phyloP scores from a whole-genome alignment of 2,888 invertebrate genomes.

The Orgyia antiqua region DNA sequence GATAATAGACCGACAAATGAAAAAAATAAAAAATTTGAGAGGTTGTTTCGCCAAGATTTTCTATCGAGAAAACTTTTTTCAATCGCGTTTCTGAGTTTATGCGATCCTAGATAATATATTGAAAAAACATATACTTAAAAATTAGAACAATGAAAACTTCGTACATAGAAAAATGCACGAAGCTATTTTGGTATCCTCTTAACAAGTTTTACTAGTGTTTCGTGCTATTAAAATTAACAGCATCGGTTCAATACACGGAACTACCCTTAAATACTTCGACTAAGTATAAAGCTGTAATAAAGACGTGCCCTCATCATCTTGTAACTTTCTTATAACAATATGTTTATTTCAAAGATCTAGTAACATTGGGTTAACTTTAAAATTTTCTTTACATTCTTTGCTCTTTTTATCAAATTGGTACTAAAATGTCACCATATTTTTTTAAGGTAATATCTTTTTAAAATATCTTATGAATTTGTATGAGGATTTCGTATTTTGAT shows the following conservation, averaged over 20 bases:
- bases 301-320: constrained; percentile 35
- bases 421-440: constrained; percentile 28
- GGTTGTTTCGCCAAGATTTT: no score
- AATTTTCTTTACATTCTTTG: constrained; percentile 17
- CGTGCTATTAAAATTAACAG: constrained; percentile 26
- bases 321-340: constrained; percentile 14
- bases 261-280: constrained; percentile 27
- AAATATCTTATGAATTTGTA: constrained; percentile 23
- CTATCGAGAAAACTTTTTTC: no score
- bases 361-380: constrained; percentile 9
- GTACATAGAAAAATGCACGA: no score
- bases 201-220: constrained; percentile 12
- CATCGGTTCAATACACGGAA: constrained; percentile 18
- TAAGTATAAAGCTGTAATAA: constrained; percentile 39
- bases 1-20: no score
- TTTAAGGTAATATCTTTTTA: constrained; percentile 23
- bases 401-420: constrained; percentile 20
- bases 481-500: constrained; percentile 4
- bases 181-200: no score
- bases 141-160: no score
- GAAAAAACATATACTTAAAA: no score
- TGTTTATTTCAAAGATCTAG: constrained; percentile 13
- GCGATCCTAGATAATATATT: no score
- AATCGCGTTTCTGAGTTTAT: no score
- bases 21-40: no score